These are phyloP conservation scores for Hiodon alosoides DNA, from an alignment of 2,113 vertebrate genomes.

Conservation along the genomic window DNA sequence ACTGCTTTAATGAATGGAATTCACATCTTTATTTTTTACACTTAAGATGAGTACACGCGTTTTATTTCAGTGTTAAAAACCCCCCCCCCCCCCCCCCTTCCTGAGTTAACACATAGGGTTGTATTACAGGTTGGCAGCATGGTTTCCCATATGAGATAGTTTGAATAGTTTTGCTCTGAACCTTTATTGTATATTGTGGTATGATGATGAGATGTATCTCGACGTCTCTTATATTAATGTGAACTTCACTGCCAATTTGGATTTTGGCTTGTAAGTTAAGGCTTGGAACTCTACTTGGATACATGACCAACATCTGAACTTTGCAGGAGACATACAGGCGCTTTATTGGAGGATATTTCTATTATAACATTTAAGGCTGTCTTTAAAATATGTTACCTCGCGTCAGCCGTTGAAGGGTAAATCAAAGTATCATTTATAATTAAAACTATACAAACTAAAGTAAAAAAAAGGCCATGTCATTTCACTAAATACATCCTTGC, in stretches of 20 bases:
- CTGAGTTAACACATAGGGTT: too few relatives aligned
- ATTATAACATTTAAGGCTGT: background rate
- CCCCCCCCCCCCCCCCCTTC: too few relatives aligned
- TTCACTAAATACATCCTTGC: conserved; percentile 25
- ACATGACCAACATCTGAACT: background rate
- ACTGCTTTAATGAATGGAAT: too few relatives aligned
- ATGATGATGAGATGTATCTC: background rate
- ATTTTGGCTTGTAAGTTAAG: background rate
- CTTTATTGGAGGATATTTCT: background rate
- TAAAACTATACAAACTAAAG: conserved; percentile 26
- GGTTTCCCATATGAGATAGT: too few relatives aligned
- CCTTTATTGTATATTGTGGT: background rate
- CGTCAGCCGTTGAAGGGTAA: background rate
- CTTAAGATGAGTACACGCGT: too few relatives aligned
- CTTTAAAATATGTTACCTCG: too few relatives aligned
- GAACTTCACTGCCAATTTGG: background rate
- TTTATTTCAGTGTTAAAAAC: too few relatives aligned
- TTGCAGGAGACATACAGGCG: background rate
- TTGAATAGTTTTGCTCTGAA: too few relatives aligned
- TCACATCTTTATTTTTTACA: too few relatives aligned
- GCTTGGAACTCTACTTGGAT: background rate
- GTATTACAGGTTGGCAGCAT: too few relatives aligned
- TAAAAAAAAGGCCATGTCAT: conserved; percentile 37
- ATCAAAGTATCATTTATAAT: background rate
- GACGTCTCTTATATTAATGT: background rate